phyloP scores from a whole-genome alignment of 1,140 invertebrate species.

The Orussus abietinus region DNA sequence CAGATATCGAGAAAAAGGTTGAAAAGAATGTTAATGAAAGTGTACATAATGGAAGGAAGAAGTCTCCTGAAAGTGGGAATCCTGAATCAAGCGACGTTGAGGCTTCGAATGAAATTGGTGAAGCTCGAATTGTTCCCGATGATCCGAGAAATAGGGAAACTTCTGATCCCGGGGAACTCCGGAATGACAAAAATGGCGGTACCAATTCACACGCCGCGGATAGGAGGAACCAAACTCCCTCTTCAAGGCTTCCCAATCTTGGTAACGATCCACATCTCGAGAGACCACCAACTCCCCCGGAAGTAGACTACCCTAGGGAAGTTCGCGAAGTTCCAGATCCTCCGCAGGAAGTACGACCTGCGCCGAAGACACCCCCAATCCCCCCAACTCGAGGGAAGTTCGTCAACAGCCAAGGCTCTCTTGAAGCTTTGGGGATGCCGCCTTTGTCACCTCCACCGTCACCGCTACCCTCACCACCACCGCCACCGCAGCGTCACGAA shows the following conservation, averaged over 20 bases:
- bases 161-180: too few species aligned
- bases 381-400: constrained; percentile 18
- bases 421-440: too few species aligned
- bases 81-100: too few species aligned
- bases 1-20: background rate
- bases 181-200: background rate
- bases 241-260: too few species aligned
- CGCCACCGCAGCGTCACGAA: background rate
- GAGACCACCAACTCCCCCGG: constrained; percentile 15
- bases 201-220: too few species aligned
- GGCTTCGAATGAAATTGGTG: too few species aligned
- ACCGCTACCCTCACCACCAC: background rate
- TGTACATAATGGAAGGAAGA: background rate
- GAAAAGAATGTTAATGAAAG: background rate
- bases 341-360: constrained; percentile 19
- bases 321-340: constrained; percentile 13
- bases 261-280: background rate
- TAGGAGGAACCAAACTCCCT: too few species aligned
- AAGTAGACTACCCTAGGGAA: constrained; percentile 22
- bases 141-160: background rate
- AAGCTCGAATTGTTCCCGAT: too few species aligned
- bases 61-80: background rate
- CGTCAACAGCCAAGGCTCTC: too few species aligned
- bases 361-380: constrained; percentile 17
- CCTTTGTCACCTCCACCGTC: background rate